Percentiles rank a stretch among this genome's conserved stretches.
Evolutionary conservation across 2,113 vertebrate genomes (phyloP).

Genomic region (Leucoraja erinaceus): DNA sequence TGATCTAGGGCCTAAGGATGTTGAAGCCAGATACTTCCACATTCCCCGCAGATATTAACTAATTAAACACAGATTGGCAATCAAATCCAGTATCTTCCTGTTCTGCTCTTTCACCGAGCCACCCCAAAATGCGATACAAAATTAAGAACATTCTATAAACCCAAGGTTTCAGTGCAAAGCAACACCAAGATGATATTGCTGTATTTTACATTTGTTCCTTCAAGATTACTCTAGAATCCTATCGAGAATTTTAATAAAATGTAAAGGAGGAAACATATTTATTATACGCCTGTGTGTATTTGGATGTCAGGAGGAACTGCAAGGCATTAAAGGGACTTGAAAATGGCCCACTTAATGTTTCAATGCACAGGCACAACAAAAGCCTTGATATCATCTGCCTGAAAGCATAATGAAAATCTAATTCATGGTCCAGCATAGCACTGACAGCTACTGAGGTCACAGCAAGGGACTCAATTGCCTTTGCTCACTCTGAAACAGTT

Average conservation of each 20-base stretch:
- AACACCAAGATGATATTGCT: not conserved
- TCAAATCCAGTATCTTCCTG: not conserved
- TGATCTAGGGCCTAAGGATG: not conserved
- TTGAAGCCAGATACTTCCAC: not conserved
- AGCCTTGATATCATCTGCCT: conserved; percentile 34
- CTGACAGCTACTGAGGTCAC: conserved; percentile 37
- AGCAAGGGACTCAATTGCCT: conserved; percentile 35
- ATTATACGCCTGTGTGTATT: not conserved
- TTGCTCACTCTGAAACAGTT: conserved; percentile 16
- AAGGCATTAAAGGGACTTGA: not conserved
- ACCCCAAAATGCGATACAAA: not conserved
- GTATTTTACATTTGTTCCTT: not conserved
- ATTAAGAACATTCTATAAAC: not conserved
- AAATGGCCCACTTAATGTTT: conserved; percentile 30
- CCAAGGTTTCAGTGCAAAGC: not conserved
- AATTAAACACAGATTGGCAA: not conserved
- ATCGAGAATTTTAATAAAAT: not conserved
- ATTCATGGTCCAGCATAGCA: conserved; percentile 35
- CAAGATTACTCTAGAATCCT: not conserved
- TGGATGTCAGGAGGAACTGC: not conserved
- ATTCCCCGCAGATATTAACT: too few relatives aligned
- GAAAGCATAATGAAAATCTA: conserved; percentile 37
- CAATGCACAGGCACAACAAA: conserved; percentile 32
- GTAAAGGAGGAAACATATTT: not conserved
- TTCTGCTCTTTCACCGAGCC: not conserved